phyloP scores from a whole-genome alignment of 2,113 vertebrate species.

The cat (Felis catus) region F.catus_Fca126_mat1.0 CM031418.1:69250501-69251000 shows the following conservation, averaged over 20 bases:
- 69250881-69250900: slow-evolving; percentile 66
- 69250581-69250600: slow-evolving; percentile 85
- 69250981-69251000: slow-evolving; percentile 39
- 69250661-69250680: slow-evolving; percentile 88
- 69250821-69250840: slow-evolving; percentile 78
- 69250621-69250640: slow-evolving; percentile 83
- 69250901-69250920: slow-evolving; percentile 58
- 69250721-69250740: slow-evolving; percentile 85
- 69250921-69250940: slow-evolving; percentile 2
- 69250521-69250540: slow-evolving; percentile 81
- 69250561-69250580: slow-evolving; percentile 82
- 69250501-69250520: slow-evolving; percentile 79
- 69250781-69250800: slow-evolving; percentile 79
- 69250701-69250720: slow-evolving; percentile 85
- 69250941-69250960: not conserved
- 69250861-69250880: slow-evolving; percentile 62
- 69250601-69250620: slow-evolving; percentile 83
- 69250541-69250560: slow-evolving; percentile 88
- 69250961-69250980: not conserved
- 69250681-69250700: slow-evolving; percentile 82
- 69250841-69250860: slow-evolving; percentile 79
- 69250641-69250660: slow-evolving; percentile 87
- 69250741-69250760: slow-evolving; percentile 86
- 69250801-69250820: slow-evolving; percentile 78
- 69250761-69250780: slow-evolving; percentile 81